A percentile compares a stretch with the other conserved stretches of the same genome.
These are phyloP conservation scores for Leptogaster cylindrica DNA, from an alignment of 2,888 invertebrate species.

Conservation along the genomic window DNA sequence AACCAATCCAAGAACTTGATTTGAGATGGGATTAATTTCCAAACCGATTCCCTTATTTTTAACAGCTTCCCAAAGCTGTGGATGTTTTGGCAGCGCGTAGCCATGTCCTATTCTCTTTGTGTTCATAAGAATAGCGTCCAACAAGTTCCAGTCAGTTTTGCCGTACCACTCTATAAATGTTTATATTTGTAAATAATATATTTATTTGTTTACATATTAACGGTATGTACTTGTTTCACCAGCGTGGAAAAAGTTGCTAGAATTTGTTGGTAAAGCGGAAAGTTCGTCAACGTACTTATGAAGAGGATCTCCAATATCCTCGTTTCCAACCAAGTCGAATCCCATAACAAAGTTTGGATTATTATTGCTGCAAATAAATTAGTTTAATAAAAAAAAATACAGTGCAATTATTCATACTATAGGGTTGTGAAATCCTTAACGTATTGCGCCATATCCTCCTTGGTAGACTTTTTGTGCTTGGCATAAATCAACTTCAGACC, in stretches of 20 bases:
- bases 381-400: background rate
- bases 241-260: constrained; percentile 70
- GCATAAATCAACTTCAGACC: constrained; percentile 70
- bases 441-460: constrained; percentile 23
- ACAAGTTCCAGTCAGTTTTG: constrained; percentile 67
- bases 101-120: constrained; percentile 61
- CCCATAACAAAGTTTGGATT: constrained; percentile 69
- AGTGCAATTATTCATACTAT: constrained; percentile 21
- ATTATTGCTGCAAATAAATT: constrained; percentile 55
- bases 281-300: constrained; percentile 64
- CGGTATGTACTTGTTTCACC: constrained; percentile 70
- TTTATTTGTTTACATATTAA: too few relatives aligned
- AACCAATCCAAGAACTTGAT: constrained; percentile 64
- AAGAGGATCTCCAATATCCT: constrained; percentile 67
- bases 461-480: constrained; percentile 52
- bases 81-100: constrained; percentile 59
- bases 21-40: constrained; percentile 61
- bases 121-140: constrained; percentile 64
- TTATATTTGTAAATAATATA: too few relatives aligned
- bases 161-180: constrained; percentile 65
- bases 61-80: constrained; percentile 59
- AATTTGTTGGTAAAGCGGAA: constrained; percentile 57
- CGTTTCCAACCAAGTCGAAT: constrained; percentile 72
- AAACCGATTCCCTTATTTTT: constrained; percentile 60
- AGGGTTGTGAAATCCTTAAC: constrained; percentile 26